Base-by-base conservation (phyloP, 2,888 invertebrate genomes). In the Catocala fraxini region DNA sequence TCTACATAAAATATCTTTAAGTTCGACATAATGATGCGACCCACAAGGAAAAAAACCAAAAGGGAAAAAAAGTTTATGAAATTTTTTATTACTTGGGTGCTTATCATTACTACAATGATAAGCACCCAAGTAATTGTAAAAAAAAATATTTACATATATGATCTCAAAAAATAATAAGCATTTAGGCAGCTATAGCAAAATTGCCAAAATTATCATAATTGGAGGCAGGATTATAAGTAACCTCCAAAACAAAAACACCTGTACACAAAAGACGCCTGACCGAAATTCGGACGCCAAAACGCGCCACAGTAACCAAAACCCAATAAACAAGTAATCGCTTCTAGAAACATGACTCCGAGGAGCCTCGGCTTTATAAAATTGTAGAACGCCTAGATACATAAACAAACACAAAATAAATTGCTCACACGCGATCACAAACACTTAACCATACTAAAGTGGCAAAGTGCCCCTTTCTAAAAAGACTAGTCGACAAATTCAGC, bases 401-500 rank as follows among this genome's bases (percentile, higher is more conserved):
- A 39, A 39, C 35, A 39, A 39, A 39, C 7, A 9, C 35, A 39
- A 12, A 41, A 43, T 49, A 54, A 56, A 61, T 51, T 51, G 34
- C 13, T 11, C 15, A 52, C 51, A 56, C 51, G 56, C 43, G 51
- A 34, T 41, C 47, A 35, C n/a, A 56, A 61, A n/a, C 51, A 52
- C 56, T 56, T 42, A 56, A 61, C 25, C n/a, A 7, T 35, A 47
- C 35, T 33, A 9, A 35, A 51, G 59, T 42, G 53, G 42, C 42
- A 43, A n/a, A 53, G 9, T 34, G 41, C 53, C 41, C 54, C 39
- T 55, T 53, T 59, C 52, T 49, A 54, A 65, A 61, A 59, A 56
- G 66, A 42, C 60, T 63, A 64, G 59, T 62, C 56, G 45, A 45
- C 54, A 51, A 68, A 68, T 73, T 65, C 64, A 70, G 13, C 67